Evolutionary conservation across 2,888 invertebrate species (phyloP).

Genomic region (Tenthredo amoena): DNA sequence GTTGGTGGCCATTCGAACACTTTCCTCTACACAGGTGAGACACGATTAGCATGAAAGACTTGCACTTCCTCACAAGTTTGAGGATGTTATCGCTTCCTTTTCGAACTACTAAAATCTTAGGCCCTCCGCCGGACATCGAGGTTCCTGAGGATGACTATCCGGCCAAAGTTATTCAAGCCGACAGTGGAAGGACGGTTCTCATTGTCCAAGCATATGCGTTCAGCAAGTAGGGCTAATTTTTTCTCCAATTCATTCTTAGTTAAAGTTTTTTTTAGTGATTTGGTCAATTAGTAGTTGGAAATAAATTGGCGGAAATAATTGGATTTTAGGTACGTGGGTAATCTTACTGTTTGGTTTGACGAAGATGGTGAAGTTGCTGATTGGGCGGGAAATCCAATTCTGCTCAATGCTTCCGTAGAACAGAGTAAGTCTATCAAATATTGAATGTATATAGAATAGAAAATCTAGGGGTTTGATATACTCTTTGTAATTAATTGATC

Average conservation of each 20-base stretch:
- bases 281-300: neutral
- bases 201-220: constrained; percentile 88
- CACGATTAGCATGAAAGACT: neutral
- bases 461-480: neutral
- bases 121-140: constrained; percentile 55
- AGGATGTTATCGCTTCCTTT: neutral
- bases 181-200: constrained; percentile 81
- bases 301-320: neutral
- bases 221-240: constrained; percentile 78
- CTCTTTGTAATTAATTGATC: constrained; percentile 51
- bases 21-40: constrained; percentile 83
- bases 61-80: constrained; percentile 54
- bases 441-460: neutral
- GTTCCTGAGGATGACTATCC: constrained; percentile 86
- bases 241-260: neutral
- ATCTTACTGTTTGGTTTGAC: constrained; percentile 87
- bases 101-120: neutral
- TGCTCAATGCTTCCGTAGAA: constrained; percentile 81
- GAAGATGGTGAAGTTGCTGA: constrained; percentile 82
- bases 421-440: constrained; percentile 80
- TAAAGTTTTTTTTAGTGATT: neutral
- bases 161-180: constrained; percentile 81
- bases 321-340: constrained; percentile 85
- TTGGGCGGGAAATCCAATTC: constrained; percentile 88
- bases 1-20: constrained; percentile 94